Percentiles rank a stretch among this genome's conserved stretches.
These are phyloP conservation scores for Cavia aperea DNA, from an alignment of 2,113 vertebrate genomes.

Conservation along the genomic window DNA sequence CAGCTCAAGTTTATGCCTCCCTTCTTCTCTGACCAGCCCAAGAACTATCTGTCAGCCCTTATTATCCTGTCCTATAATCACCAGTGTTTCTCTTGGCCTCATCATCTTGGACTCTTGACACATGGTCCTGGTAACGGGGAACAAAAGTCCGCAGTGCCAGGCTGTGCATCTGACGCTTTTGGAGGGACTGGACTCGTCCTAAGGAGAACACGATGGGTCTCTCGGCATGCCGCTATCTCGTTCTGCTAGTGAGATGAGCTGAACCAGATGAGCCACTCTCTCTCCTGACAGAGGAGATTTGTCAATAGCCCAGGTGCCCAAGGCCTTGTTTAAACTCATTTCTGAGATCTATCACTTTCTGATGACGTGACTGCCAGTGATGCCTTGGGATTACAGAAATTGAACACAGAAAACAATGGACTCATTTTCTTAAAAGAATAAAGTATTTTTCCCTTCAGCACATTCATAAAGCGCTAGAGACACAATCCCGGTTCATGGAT, in stretches of 20 bases:
- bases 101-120: neutral
- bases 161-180: neutral
- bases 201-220: neutral
- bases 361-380: neutral
- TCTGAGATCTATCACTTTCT: neutral
- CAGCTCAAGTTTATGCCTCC: neutral
- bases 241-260: neutral
- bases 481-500: neutral
- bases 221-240: neutral
- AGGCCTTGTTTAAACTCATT: neutral
- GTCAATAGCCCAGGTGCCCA: neutral
- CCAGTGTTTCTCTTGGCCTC: neutral
- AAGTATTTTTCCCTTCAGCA: neutral
- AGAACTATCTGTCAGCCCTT: neutral
- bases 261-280: neutral
- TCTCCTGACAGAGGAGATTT: neutral
- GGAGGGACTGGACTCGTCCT: neutral
- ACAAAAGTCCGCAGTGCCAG: neutral
- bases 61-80: neutral
- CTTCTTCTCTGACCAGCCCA: neutral
- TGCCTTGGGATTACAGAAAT: neutral
- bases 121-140: neutral
- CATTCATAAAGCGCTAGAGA: neutral
- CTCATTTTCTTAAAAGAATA: slow-evolving; percentile 21
- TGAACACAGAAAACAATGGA: neutral